Base-by-base conservation (phyloP, 2,797 vertebrate genomes). In the Aotus griseimembra region DNA sequence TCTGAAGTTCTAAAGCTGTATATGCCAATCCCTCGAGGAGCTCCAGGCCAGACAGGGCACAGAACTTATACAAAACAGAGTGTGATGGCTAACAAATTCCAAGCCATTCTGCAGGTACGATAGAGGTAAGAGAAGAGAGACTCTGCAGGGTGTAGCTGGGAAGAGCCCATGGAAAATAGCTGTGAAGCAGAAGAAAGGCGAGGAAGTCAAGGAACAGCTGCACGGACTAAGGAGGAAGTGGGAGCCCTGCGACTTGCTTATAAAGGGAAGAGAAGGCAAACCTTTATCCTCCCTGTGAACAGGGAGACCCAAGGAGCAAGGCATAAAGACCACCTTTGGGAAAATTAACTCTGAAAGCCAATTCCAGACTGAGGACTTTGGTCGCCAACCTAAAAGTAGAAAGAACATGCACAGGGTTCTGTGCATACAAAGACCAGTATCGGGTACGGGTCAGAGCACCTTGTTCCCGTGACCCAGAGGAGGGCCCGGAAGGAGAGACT, bases 141-240 rank as follows among this genome's bases (percentile, higher is more conserved):
- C 1, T 13, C 14, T n/a, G 2, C 4, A 2, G n/a, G 41, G 26
- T 5, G 3, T 17, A 22, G 12, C 11, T 44, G 13, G n/a, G 44
- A 58, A 73, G 84, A 39, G 7, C 7, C 57, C 30, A 7, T 22
- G 36, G 77, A 58, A 72, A 61, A 10, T 2, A 0, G 8, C 26
- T 86, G 30, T 33, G 13, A 50, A 81, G 22, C 22, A 82, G 57
- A 89, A 33, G 58, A 81, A 67, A 72, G 15, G 15, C 17, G 4
- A 50, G 39, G 4, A 28, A 41, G 61, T 36, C 4, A 10, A 44
- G 50, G 14, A 82, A 61, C 39, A 61, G 10, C 2, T 57, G 19
- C 9, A 26, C 0, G 0, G 75, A 36, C 5, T 50, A n/a, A 17
- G 33, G 5, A 26, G 36, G 33, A 28, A 41, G 19, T 55, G n/a